Conservation (phyloP, 2,113 vertebrate genomes). For the Cavia aperea region DNA sequence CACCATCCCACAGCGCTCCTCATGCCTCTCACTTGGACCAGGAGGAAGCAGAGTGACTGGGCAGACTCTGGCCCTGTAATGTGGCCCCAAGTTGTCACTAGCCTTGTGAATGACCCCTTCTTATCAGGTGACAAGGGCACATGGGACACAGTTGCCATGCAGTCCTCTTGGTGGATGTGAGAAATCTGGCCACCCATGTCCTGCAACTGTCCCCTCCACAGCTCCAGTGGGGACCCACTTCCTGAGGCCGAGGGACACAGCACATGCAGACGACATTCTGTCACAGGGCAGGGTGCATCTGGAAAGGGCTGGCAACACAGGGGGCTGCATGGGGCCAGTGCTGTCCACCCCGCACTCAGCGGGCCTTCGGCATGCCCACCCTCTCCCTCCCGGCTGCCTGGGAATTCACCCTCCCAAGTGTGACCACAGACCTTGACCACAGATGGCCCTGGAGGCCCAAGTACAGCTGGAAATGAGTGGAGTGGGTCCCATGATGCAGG, state of each 20-base stretch:
- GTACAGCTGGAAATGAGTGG: neutral
- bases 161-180: accelerated
- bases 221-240: neutral
- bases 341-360: neutral
- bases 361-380: no score
- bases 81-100: neutral
- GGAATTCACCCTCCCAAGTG: neutral
- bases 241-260: no score
- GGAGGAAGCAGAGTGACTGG: no score
- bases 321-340: neutral
- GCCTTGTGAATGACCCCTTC: neutral
- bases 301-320: neutral
- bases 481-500: neutral
- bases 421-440: neutral
- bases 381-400: neutral
- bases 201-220: neutral
- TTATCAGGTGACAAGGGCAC: neutral
- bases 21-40: neutral
- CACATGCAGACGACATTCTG: accelerated
- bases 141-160: neutral
- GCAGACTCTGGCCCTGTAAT: neutral
- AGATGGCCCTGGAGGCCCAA: accelerated
- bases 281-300: neutral
- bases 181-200: accelerated
- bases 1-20: neutral